Evolutionary conservation across 53 echinoderm and acorn worm genomes (phyloP).

Genomic region (Paelopatides confundens): DNA sequence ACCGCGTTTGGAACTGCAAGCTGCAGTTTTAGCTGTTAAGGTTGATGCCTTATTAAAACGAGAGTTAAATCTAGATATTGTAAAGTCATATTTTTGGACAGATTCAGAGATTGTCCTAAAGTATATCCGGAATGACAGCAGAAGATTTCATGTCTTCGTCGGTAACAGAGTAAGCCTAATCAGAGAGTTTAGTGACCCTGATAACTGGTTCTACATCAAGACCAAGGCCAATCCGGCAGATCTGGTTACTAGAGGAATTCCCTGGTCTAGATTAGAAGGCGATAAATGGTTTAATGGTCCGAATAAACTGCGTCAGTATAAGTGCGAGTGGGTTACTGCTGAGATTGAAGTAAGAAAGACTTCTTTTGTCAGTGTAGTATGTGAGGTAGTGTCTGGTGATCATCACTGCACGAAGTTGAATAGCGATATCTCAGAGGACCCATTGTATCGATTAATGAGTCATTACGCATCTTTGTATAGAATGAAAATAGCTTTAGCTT

Average conservation of each 20-base stretch:
- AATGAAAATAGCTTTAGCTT: no score
- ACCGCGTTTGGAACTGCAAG: constrained; percentile 52
- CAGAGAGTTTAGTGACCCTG: constrained; percentile 19
- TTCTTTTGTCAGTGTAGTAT: not conserved
- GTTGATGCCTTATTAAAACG: constrained; percentile 27
- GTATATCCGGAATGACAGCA: constrained; percentile 53
- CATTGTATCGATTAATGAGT: no score
- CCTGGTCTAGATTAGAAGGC: not conserved
- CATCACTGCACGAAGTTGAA: not conserved
- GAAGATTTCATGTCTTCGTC: constrained; percentile 62
- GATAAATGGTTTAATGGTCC: constrained; percentile 32
- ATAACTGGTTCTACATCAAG: not conserved
- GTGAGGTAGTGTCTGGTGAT: no score
- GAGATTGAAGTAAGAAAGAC: not conserved
- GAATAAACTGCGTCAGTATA: no score
- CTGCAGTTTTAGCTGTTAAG: constrained; percentile 47
- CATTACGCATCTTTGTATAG: not conserved
- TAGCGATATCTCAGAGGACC: not conserved
- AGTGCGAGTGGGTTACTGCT: no score
- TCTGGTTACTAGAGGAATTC: constrained; percentile 32
- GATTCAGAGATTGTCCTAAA: constrained; percentile 52
- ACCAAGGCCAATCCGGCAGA: constrained; percentile 32
- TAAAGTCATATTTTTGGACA: constrained; percentile 54
- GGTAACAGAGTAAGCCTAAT: constrained; percentile 51
- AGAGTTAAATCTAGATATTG: not conserved